Evolutionary conservation across 2,113 vertebrate genomes (phyloP), one percentile per base, ranked within the genome.

Genomic region (Amazona vittata): DNA sequence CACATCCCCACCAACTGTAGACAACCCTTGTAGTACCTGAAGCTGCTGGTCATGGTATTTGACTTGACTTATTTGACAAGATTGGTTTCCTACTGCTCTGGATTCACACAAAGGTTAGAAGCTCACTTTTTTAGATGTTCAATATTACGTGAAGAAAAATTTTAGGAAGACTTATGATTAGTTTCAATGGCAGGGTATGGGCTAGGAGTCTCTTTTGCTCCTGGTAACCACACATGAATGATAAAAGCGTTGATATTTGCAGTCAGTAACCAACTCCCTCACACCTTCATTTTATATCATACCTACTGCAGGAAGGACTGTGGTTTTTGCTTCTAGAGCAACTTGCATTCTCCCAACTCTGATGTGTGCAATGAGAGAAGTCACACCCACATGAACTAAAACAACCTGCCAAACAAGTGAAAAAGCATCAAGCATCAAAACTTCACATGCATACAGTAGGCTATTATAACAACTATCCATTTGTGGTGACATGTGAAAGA

Each of bases 331-430:
- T 98, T 99, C 98, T 89, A 99, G 96, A 19, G 98, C 98, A 35
- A 96, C 98, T 94, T 99, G 98, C 98, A 99, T 98, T 69, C 89
- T 98, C 9, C 98, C 98, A 20, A 99, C 97, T 91, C 98, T 97
- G 86, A 99, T 98, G 89, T 98, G 98, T 82, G 98, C 98, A 1
- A 99, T 99, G 68, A 99, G 97, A 12, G 98, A 99, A 12, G 98
- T 98, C 65, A 99, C 44, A 22, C 98, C 98, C 19, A 97, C 35
- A 0, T 99, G 98, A 80, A 98, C 64, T 90, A 99, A 93, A 50
- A 99, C 98, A 89, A 99, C 98, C 98, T 98, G 91, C 2, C 50
- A 92, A 49, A 90, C 26, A 93, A 95, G 65, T 16, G 15, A 94
- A 92, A 92, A 81, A 91, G 10, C 31, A 85, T 8, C 14, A 73